Evolutionary conservation across 2,888 invertebrate genomes (phyloP).

Genomic region (Halocaridina rubra): DNA sequence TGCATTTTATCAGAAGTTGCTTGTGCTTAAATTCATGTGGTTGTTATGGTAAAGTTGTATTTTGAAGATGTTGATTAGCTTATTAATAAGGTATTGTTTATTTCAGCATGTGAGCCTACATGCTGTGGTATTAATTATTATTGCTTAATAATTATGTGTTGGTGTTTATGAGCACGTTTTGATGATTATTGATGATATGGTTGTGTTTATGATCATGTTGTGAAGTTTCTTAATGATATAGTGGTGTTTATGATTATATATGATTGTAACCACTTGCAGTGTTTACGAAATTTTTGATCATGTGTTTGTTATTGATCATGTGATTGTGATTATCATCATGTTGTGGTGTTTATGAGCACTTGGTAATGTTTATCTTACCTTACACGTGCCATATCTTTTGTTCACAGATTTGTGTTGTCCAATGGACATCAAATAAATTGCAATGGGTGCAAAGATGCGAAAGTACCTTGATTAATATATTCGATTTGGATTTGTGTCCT

Average conservation of each 20-base stretch:
- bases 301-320: not conserved
- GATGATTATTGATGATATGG: too few relatives aligned
- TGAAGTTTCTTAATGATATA: too few relatives aligned
- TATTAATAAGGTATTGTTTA: too few relatives aligned
- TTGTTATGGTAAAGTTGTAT: not conserved
- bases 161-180: too few relatives aligned
- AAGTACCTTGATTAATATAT: constrained; percentile 6
- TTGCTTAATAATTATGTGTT: too few relatives aligned
- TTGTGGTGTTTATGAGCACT: not conserved
- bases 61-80: not conserved
- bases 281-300: not conserved
- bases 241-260: too few relatives aligned
- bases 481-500: too few relatives aligned
- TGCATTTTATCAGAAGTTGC: constrained; percentile 17
- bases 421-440: constrained; percentile 2
- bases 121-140: too few relatives aligned
- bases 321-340: not conserved
- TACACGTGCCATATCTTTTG: too few relatives aligned
- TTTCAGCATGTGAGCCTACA: too few relatives aligned
- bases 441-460: not conserved
- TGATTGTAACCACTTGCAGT: not conserved
- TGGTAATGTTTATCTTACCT: not conserved
- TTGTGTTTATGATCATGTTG: too few relatives aligned
- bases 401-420: too few relatives aligned
- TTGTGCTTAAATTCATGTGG: constrained; percentile 5